Evolutionary conservation across 2,113 vertebrate species (phyloP), one percentile per base, ranked within the genome.

Genomic region (Cyanoramphus novaezelandiae): DNA sequence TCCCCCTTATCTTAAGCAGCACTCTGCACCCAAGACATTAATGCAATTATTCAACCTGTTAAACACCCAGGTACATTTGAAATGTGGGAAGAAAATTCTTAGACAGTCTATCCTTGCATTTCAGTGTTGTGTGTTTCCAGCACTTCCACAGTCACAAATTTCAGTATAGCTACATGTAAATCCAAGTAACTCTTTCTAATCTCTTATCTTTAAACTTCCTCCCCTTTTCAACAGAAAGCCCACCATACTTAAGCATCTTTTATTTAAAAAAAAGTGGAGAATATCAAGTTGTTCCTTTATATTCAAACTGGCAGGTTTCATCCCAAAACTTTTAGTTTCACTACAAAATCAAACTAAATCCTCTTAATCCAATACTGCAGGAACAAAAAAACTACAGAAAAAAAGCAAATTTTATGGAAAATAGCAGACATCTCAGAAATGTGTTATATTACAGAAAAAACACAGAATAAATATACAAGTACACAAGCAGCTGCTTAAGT

Each of bases 401-500:
- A n/a, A 0, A 7, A 49, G 9, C 5, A 76, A 64, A 70, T 81
- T 55, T 71, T 67, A 57, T 23, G 41, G 29, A 29, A 41, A 78
- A 19, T 28, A 46, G 15, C 3, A 77, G 13, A n/a, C 49, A 28
- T 15, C 17, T 71, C 41, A 68, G 35, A 75, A 72, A 35, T 33
- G 1, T 21, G 7, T 74, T 64, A 43, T 19, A 70, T 37, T 25
- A 25, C 0, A 59, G 17, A 8, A 86, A 87, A 79, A 59, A 74
- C 29, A 49, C 2, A 74, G 13, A 77, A 33, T 52, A 70, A 70
- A 59, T 31, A 31, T 18, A 29, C 1, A 3, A 37, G 18, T 37
- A 53, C 41, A 50, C 1, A 0, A 72, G 52, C 21, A 72, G 35
- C 52, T 1, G 1, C 31, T 65, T n/a, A 4, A 35, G 39, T 7